Evolutionary conservation across 2,113 vertebrate genomes (phyloP).

Genomic region (Archilochus colubris): DNA sequence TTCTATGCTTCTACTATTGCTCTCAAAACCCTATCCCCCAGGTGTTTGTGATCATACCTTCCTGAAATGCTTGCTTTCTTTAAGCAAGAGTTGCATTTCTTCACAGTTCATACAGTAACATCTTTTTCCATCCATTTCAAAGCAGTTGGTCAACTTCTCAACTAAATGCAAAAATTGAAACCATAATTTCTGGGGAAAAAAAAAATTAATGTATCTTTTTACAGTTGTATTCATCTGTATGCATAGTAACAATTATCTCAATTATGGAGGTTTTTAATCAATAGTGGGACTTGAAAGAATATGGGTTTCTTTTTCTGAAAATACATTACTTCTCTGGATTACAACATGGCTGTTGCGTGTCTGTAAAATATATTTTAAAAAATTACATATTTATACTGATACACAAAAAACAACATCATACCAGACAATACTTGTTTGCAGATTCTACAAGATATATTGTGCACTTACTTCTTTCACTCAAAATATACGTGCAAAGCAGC

Average conservation of each 20-base stretch:
- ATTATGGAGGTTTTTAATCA: constrained; percentile 20
- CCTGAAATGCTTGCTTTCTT: background rate
- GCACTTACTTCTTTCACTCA: constrained; percentile 5
- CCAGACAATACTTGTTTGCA: background rate
- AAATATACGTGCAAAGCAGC: constrained; percentile 47
- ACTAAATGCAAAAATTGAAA: constrained; percentile 16
- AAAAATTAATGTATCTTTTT: background rate
- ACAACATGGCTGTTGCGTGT: constrained; percentile 23
- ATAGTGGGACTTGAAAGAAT: background rate
- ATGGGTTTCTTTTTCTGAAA: constrained; percentile 5
- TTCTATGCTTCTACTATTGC: background rate
- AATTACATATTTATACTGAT: background rate
- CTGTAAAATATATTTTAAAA: constrained; percentile 19
- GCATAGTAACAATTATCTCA: background rate
- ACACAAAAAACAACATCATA: constrained; percentile 2
- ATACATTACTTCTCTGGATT: constrained; percentile 21
- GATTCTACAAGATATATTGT: background rate
- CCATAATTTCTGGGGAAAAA: background rate
- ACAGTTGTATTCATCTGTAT: background rate
- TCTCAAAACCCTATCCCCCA: background rate
- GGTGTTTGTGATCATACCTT: background rate
- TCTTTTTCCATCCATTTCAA: background rate
- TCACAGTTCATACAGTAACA: background rate
- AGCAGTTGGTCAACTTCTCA: background rate
- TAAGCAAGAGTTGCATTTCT: background rate